These are phyloP conservation scores for Xylophagus ater DNA, from an alignment of 2,888 invertebrate species.

Conservation along the genomic window DNA sequence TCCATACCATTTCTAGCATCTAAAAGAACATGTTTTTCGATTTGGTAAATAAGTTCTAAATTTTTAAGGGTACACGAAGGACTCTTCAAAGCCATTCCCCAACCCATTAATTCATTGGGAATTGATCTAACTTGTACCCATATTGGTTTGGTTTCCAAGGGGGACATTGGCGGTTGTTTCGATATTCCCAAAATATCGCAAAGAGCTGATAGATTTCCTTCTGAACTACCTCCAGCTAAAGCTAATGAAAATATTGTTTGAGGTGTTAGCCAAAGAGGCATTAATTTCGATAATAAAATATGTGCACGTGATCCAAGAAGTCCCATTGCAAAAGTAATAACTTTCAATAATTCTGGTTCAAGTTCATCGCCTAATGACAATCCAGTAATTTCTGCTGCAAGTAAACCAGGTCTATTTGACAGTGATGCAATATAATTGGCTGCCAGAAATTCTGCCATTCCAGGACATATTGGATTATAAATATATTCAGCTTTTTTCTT, in stretches of 20 bases:
- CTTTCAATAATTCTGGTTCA: conserved; percentile 36
- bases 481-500: conserved; percentile 37
- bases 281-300: conserved; percentile 41
- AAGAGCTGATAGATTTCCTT: conserved; percentile 43
- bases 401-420: conserved; percentile 41
- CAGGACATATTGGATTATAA: conserved; percentile 42
- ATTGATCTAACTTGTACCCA: conserved; percentile 39
- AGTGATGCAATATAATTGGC: conserved; percentile 46
- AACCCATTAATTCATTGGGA: conserved; percentile 42
- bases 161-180: conserved; percentile 38
- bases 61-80: conserved; percentile 41
- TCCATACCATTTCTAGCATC: conserved; percentile 36
- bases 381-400: conserved; percentile 40
- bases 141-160: conserved; percentile 27
- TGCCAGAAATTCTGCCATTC: conserved; percentile 44
- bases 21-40: conserved; percentile 36
- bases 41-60: conserved; percentile 42
- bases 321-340: conserved; percentile 43
- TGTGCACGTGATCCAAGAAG: conserved; percentile 43
- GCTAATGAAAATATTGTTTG: conserved; percentile 43
- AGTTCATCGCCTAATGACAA: conserved; percentile 34
- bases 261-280: conserved; percentile 43
- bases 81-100: conserved; percentile 42
- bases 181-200: conserved; percentile 42
- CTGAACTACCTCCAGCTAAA: conserved; percentile 43